Evolutionary conservation across 2,888 invertebrate genomes (phyloP).

Genomic region (Entomobrya proxima): DNA sequence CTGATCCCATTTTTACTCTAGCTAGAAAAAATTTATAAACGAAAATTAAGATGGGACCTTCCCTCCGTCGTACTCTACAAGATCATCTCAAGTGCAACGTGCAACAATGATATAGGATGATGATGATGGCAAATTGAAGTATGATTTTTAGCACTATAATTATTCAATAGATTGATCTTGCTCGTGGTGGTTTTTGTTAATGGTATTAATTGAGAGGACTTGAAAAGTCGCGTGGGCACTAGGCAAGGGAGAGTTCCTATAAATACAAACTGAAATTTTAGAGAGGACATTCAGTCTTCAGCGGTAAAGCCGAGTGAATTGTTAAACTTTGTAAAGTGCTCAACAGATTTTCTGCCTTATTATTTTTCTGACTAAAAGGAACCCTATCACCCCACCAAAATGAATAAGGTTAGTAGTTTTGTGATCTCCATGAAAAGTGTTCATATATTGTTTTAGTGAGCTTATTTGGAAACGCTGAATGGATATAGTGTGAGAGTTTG

Average conservation of each 20-base stretch:
- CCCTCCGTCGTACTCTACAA: neutral
- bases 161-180: neutral
- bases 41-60: conserved; percentile 1
- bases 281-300: conserved; percentile 36
- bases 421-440: neutral
- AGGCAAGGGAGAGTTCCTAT: conserved; percentile 33
- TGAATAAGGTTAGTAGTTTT: conserved; percentile 39
- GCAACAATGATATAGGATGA: neutral
- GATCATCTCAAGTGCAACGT: too few relatives aligned
- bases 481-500: too few relatives aligned
- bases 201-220: conserved; percentile 9
- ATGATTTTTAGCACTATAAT: conserved; percentile 17
- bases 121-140: neutral
- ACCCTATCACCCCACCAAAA: conserved; percentile 9
- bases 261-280: conserved; percentile 43
- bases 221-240: conserved; percentile 10
- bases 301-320: conserved; percentile 36
- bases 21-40: neutral
- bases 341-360: neutral
- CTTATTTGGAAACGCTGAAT: neutral
- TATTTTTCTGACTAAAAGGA: neutral
- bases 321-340: neutral
- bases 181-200: conserved; percentile 9
- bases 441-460: neutral
- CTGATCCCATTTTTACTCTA: conserved; percentile 23